Percentiles rank a stretch among this genome's conserved stretches.
These are phyloP conservation scores for Oryzias melastigma DNA, from an alignment of 2,113 vertebrate species.

Conservation along the genomic window DNA sequence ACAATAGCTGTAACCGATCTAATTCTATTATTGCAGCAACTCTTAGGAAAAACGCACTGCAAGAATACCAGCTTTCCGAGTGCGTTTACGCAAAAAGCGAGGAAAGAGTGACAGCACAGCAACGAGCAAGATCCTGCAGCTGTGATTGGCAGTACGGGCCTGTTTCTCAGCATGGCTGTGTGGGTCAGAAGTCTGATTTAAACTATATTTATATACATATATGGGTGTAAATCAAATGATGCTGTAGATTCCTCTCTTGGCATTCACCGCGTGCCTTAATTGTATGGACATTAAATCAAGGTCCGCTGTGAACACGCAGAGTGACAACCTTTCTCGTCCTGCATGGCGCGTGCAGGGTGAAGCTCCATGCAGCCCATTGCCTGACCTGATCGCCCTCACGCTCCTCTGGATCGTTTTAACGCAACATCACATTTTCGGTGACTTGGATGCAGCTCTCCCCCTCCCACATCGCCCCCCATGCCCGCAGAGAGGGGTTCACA, in stretches of 20 bases:
- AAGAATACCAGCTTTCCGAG: not conserved
- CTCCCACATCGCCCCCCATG: conserved; percentile 13
- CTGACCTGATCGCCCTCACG: conserved; percentile 35
- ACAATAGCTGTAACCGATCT: not conserved
- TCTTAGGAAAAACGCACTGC: not conserved
- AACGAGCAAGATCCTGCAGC: conserved; percentile 30
- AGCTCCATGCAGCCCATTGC: not conserved
- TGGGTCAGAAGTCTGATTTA: conserved; percentile 43
- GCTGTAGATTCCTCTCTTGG: conserved; percentile 90
- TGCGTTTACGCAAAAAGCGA: conserved; percentile 8
- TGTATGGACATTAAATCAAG: conserved; percentile 99
- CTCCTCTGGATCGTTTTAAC: conserved; percentile 29
- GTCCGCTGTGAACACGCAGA: conserved; percentile 99
- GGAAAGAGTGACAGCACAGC: conserved; percentile 43
- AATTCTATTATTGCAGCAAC: not conserved
- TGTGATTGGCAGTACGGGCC: conserved; percentile 22
- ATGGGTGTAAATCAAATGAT: conserved; percentile 32
- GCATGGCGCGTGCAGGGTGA: conserved; percentile 28
- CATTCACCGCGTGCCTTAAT: conserved; percentile 99
- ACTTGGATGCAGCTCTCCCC: conserved; percentile 50
- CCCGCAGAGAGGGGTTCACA: conserved; percentile 14
- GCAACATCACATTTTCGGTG: conserved; percentile 40
- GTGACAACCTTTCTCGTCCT: conserved; percentile 76
- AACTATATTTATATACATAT: too few relatives aligned
- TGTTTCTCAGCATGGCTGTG: conserved; percentile 7